Evolutionary conservation across 2,797 vertebrate genomes (phyloP).

Genomic region (Manis crassicaudata): DNA sequence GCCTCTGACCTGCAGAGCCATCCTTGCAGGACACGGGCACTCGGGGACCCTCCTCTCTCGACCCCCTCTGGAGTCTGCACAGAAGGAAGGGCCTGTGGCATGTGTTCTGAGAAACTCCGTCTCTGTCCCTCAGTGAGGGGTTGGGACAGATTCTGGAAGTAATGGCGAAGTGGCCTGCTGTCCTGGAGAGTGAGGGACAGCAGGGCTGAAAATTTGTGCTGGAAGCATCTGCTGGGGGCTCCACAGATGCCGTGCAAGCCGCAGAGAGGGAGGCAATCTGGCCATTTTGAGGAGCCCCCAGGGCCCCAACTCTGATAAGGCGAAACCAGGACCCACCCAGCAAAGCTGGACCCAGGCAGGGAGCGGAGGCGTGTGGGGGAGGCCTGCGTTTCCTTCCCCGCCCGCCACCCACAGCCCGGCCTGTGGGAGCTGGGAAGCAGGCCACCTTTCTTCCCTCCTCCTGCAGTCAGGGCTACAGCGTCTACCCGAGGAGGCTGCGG

Average conservation of each 20-base stretch:
- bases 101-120: neutral
- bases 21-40: neutral
- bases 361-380: neutral
- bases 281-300: neutral
- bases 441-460: conserved; percentile 67
- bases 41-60: too few species aligned
- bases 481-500: conserved; percentile 73
- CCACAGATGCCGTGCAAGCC: too few species aligned
- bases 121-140: neutral
- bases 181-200: neutral
- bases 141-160: too few species aligned
- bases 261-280: too few species aligned
- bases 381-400: neutral
- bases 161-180: rapidly evolving
- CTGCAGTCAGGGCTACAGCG: conserved; percentile 65
- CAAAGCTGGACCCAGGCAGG: neutral
- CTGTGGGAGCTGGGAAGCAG: neutral
- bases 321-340: rapidly evolving
- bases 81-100: neutral
- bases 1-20: neutral
- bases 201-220: neutral
- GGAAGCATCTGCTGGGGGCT: neutral
- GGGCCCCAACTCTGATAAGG: neutral
- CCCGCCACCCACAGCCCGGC: rapidly evolving
- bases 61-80: neutral